Evolutionary conservation across 2,797 vertebrate species (phyloP), one percentile per base, ranked within the genome.

Genomic region (Aulostomus chinensis): DNA sequence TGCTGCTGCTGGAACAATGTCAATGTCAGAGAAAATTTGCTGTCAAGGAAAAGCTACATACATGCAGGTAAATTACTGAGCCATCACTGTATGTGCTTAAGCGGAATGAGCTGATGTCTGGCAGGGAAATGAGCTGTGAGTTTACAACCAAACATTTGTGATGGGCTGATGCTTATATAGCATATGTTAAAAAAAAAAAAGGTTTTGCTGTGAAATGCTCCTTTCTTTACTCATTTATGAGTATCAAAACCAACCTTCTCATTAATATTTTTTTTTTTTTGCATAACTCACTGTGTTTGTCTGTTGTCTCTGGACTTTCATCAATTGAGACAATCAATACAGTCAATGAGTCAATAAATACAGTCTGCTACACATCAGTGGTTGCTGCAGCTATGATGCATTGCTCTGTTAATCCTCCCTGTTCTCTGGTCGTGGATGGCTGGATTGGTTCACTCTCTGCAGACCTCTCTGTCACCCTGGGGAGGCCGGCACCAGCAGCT

Each of bases 251-350:
- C 48, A 16, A 15, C 16, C 10, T 33, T 60, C 50, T 40, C 25
- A 58, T 61, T 31, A 13, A 38, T 56, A 11, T 39, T 17, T 13
- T 25, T 32, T 31, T 58, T 61, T 56, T 48, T 41, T 60, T 70
- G 45, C 67, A 62, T 58, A 64, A 58, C 41, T 50, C 61, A 36
- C 53, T 71, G 58, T 45, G 22, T 83, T 73, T 83, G 70, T 83
- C 49, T 75, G 48, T 76, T 83, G 78, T 87, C 80, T 88, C 81
- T 86, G 83, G 75, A 70, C 83, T 85, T 83, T 84, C 81, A 87
- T 89, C 83, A 84, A 83, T 73, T 75, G 85, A 78, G 88, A 90
- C 89, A 90, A 92, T 91, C 90, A 89, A 91, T 89, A 78, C 80
- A 78, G 80, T 80, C 84, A 81, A 88, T 88, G 80, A 88, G 88